Evolutionary conservation across 1,140 invertebrate genomes (phyloP).

Genomic region (Atta colombica): DNA sequence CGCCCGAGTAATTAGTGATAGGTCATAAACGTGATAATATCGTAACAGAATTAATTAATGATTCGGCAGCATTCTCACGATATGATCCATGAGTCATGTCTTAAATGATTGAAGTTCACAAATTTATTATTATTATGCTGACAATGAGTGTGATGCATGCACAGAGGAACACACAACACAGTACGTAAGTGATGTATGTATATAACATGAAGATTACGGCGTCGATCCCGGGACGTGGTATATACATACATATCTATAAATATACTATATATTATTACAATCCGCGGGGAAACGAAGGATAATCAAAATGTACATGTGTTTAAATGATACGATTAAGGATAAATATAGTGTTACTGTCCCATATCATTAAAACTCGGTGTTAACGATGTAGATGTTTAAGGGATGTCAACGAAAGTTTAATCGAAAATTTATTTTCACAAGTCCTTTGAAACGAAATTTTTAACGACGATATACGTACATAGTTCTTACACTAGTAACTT

Average conservation of each 20-base stretch:
- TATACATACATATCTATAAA: conserved; percentile 2
- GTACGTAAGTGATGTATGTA: conserved; percentile 34
- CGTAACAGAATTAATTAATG: conserved; percentile 44
- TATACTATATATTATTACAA: conserved; percentile 24
- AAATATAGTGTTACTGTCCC: conserved; percentile 34
- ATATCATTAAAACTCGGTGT: conserved; percentile 48
- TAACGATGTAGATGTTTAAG: conserved; percentile 54
- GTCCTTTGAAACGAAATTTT: conserved; percentile 23
- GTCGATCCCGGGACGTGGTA: background rate
- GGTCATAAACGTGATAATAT: conserved; percentile 58
- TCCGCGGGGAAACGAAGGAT: conserved; percentile 42
- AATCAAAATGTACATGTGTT: conserved; percentile 64
- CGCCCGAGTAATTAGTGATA: conserved; percentile 64
- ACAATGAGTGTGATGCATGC: conserved; percentile 15
- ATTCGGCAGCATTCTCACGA: conserved; percentile 24
- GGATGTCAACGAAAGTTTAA: conserved; percentile 57
- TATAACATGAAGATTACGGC: conserved; percentile 12
- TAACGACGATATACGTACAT: background rate
- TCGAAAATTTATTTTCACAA: conserved; percentile 52
- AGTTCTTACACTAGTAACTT: conserved; percentile 5
- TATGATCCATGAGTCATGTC: conserved; percentile 12
- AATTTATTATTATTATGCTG: conserved; percentile 40
- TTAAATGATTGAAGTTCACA: conserved; percentile 20
- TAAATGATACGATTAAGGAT: conserved; percentile 53
- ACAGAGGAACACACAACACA: conserved; percentile 6